Base-by-base conservation (phyloP, 1,140 invertebrate genomes). In the Pseudachorutes palmiensis region DNA sequence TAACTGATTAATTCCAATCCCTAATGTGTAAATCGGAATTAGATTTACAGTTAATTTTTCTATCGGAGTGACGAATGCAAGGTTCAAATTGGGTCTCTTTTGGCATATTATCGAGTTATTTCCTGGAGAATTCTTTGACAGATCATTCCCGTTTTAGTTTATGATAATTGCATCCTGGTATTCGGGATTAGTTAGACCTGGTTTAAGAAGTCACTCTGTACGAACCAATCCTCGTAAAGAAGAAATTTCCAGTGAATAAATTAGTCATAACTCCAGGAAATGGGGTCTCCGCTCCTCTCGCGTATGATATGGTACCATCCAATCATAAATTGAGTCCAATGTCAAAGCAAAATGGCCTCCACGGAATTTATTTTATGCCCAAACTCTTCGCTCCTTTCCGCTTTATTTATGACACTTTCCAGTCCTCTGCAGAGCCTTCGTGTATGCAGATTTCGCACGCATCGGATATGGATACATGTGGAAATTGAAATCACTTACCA, bases 201-300 rank as follows among this genome's bases (percentile, higher is more conserved):
- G 5, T 5, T 55, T 5, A 55, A 5, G 12, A 5, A 55, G 12
- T 55, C 51, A 5, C 9, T 55, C 5, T 5, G 5, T 24, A 5
- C 36, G 36, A 41, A 9, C 51, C 51, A 55, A 24, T 55, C 24
- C 5, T 26, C 12, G 5, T 55, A 55, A 55, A 9, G 51, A 55
- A 55, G 51, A 24, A 55, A 55, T 55, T 55, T 26, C 51, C 14
- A 14, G 24, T 24, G 51, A 55, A 55, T 55, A 55, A 55, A 55
- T 55, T 55, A 19, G 51, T 55, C 51, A 55, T 55, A 55, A 55
- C 51, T 55, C 24, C 24, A 12, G 5, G 5, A 16, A 12, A 55
- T 14, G 9, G 14, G 51, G 24, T 55, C 36, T 19, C 24, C 12
- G 5, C 5, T 55, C 51, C 24, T 5, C 51, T 22, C 12, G 12